A percentile compares a stretch with the other conserved stretches of the same genome.
phyloP scores from a whole-genome alignment of 2,888 invertebrate genomes.

The Oligia latruncula region DNA sequence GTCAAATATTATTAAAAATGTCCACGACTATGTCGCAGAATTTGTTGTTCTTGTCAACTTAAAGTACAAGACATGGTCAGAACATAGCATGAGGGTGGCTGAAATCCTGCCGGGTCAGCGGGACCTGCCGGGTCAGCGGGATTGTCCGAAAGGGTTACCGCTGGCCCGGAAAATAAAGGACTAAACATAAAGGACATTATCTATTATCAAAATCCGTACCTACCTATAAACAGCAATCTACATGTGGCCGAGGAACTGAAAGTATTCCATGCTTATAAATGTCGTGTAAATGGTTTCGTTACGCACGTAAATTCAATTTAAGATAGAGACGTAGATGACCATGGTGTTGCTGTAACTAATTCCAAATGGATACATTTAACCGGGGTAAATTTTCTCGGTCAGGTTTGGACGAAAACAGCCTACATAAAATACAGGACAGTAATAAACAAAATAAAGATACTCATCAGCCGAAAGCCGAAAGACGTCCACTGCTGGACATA shows the following conservation, averaged over 20 bases:
- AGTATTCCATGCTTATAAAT: conserved; percentile 6
- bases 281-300: not conserved
- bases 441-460: not conserved
- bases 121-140: too few species aligned
- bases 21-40: too few species aligned
- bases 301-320: conserved; percentile 9
- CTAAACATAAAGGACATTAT: not conserved
- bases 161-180: too few species aligned
- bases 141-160: too few species aligned
- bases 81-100: not conserved
- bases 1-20: too few species aligned
- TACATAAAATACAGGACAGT: not conserved
- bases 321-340: not conserved
- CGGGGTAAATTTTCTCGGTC: not conserved
- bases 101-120: not conserved
- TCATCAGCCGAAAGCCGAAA: too few species aligned
- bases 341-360: not conserved
- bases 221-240: not conserved
- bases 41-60: too few species aligned
- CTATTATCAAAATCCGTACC: not conserved
- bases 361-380: not conserved
- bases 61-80: too few species aligned
- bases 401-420: not conserved
- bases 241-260: not conserved
- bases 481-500: too few species aligned